phyloP scores from a whole-genome alignment of 2,888 invertebrate genomes.

The Scotopteryx bipunctaria region DNA sequence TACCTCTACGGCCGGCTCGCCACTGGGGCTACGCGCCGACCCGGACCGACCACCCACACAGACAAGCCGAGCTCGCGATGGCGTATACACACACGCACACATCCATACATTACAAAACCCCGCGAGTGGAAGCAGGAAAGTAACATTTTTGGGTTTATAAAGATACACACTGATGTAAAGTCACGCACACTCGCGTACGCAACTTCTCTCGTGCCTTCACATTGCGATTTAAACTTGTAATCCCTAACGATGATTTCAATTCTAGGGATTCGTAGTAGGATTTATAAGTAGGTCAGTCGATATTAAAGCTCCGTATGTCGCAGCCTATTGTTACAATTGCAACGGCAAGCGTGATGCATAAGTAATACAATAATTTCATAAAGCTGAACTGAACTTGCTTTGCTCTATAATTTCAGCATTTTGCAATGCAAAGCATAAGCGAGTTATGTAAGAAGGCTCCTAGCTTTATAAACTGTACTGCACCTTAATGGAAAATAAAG shows the following conservation, averaged over 20 bases:
- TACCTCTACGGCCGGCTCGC: constrained; percentile 68
- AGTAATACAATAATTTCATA: constrained; percentile 17
- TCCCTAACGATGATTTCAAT: constrained; percentile 79
- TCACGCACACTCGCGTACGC: constrained; percentile 65
- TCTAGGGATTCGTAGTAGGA: constrained; percentile 66
- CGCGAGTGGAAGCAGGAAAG: constrained; percentile 72
- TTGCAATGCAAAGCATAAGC: constrained; percentile 15
- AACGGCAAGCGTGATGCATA: constrained; percentile 19
- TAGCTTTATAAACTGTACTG: constrained; percentile 9
- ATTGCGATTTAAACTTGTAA: constrained; percentile 80
- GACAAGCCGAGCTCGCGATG: constrained; percentile 53
- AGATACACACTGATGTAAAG: constrained; percentile 69
- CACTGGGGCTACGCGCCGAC: constrained; percentile 76
- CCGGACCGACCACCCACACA: constrained; percentile 76
- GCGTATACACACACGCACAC: constrained; percentile 63
- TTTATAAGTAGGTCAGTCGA: constrained; percentile 20
- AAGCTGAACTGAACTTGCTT: constrained; percentile 16
- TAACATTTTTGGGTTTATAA: constrained; percentile 78
- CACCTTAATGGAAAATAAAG: background rate
- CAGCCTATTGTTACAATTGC: constrained; percentile 16
- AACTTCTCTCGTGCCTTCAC: constrained; percentile 59
- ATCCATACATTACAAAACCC: constrained; percentile 55
- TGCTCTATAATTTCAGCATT: constrained; percentile 16
- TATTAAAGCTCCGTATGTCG: constrained; percentile 8
- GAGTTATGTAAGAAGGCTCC: constrained; percentile 5